A percentile compares a stretch with the other conserved stretches of the same genome.
Conservation (phyloP, 2,888 invertebrate species). For the Cheilosia soror region DNA sequence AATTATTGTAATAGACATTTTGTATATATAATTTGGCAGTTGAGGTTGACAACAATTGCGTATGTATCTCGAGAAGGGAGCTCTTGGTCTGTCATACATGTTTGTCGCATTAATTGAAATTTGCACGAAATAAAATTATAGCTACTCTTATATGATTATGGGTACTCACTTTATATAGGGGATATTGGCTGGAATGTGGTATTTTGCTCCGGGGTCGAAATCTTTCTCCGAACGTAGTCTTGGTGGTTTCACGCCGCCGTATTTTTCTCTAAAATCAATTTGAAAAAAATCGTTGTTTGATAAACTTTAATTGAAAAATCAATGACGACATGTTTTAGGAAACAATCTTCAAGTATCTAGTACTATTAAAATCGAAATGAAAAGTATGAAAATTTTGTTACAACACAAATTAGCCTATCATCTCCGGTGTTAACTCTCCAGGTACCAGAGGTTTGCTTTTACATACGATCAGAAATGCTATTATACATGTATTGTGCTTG, state of each 20-base stretch:
- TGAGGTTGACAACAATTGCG: not conserved
- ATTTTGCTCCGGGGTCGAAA: conserved; percentile 97
- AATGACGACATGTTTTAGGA: not conserved
- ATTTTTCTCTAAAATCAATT: conserved; percentile 87
- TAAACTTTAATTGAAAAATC: not conserved
- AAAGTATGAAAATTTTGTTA: too few relatives aligned
- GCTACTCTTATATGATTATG: conserved; percentile 62
- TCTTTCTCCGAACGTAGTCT: conserved; percentile 93
- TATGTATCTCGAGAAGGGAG: not conserved
- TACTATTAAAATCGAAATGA: not conserved
- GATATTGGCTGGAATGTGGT: conserved; percentile 95
- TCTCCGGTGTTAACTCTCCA: too few relatives aligned
- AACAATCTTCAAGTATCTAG: not conserved
- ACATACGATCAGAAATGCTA: too few relatives aligned
- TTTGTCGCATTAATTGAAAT: conserved; percentile 62
- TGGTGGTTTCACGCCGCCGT: conserved; percentile 94
- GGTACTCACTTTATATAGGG: conserved; percentile 93
- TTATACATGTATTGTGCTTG: too few relatives aligned
- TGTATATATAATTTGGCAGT: not conserved
- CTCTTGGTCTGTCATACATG: not conserved
- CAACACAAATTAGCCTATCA: too few relatives aligned
- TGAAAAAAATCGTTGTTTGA: not conserved
- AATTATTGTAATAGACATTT: conserved; percentile 1
- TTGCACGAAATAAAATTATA: not conserved
- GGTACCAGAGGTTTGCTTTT: too few relatives aligned